A percentile compares a stretch with the other conserved stretches of the same genome.
Evolutionary conservation across 2,113 vertebrate genomes (phyloP).

Genomic region (Spheniscus mendiculus): DNA sequence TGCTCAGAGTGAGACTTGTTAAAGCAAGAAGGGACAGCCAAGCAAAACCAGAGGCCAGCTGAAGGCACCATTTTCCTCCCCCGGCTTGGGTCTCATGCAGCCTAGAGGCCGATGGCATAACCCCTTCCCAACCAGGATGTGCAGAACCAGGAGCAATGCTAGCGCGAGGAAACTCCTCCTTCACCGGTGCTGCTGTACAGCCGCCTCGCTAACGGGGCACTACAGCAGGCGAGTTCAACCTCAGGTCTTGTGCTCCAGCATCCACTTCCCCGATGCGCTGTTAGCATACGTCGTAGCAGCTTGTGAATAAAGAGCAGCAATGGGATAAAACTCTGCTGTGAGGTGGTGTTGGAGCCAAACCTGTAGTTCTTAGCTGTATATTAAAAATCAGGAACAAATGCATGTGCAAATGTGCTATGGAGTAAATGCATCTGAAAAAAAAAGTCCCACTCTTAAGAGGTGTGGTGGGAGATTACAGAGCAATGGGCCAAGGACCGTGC

Average conservation of each 20-base stretch:
- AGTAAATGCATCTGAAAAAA: background rate
- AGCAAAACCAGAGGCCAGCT: background rate
- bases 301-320: background rate
- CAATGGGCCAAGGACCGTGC: background rate
- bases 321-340: background rate
- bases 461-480: background rate
- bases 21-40: background rate
- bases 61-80: background rate
- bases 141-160: background rate
- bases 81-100: background rate
- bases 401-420: background rate
- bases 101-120: background rate
- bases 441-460: background rate
- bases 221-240: fast-evolving
- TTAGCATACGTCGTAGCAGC: fast-evolving
- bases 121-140: too few species aligned
- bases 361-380: background rate
- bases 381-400: background rate
- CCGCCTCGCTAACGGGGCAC: fast-evolving
- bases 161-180: background rate
- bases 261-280: fast-evolving
- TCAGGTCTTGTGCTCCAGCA: background rate
- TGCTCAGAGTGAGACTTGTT: background rate
- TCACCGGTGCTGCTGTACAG: background rate
- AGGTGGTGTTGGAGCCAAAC: background rate